Evolutionary conservation across 2,888 invertebrate genomes (phyloP).

Genomic region (Rotaria sp.): DNA sequence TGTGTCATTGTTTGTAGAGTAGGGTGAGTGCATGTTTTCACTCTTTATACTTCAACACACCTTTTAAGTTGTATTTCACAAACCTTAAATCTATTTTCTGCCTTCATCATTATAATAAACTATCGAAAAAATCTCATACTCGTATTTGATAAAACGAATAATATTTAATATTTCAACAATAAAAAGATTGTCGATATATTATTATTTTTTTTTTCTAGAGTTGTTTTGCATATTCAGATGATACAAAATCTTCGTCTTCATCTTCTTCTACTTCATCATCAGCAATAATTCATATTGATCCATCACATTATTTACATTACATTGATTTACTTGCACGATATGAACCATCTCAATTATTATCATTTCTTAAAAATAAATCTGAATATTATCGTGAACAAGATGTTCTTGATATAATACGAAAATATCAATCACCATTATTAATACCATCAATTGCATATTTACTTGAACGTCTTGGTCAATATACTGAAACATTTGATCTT

Average conservation of each 20-base stretch:
- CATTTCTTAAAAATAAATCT: conserved; percentile 5
- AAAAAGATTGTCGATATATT: background rate
- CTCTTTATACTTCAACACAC: too few relatives aligned
- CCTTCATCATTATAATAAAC: too few relatives aligned
- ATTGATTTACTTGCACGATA: background rate
- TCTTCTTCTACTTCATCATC: background rate
- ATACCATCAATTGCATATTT: background rate
- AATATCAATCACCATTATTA: background rate
- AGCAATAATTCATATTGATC: background rate
- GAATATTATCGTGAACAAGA: conserved; percentile 23
- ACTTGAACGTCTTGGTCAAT: conserved; percentile 4
- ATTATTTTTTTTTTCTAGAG: background rate
- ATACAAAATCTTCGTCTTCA: background rate
- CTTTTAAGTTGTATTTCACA: too few relatives aligned
- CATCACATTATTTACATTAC: background rate
- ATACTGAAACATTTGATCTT: conserved; percentile 6
- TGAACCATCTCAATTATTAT: background rate
- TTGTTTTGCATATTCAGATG: background rate
- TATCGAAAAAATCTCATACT: too few relatives aligned
- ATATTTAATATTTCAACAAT: background rate
- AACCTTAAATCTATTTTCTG: too few relatives aligned
- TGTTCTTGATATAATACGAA: background rate
- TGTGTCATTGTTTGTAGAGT: too few relatives aligned
- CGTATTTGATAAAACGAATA: too few relatives aligned
- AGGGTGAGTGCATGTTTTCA: too few relatives aligned